Evolutionary conservation across 2,113 vertebrate genomes (phyloP), one percentile per base, ranked within the genome.

Genomic region (Maccullochella peelii): DNA sequence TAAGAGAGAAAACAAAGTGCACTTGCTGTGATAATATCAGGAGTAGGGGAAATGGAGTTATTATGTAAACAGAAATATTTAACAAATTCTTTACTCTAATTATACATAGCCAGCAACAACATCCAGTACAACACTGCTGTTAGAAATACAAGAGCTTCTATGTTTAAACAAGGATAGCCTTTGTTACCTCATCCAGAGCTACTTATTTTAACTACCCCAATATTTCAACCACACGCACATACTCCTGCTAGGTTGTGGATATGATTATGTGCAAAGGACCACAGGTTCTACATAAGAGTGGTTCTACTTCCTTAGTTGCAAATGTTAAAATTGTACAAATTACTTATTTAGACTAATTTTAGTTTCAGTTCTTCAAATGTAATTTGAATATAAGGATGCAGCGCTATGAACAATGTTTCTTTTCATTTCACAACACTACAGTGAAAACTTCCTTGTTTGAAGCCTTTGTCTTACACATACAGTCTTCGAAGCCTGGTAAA

Each of bases 11-110:
- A 68, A 57, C 30, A 68, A 58, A 50, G 10, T 38, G 65, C 69
- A 54, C 55, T 79, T 47, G 36, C 89, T 90, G 73, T 79, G 77
- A 88, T 83, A 78, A 86, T 86, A 65, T 78, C 52, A 78, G 58
- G 63, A 61, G 18, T 55, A 52, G 50, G 21, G 65, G 63, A 70
- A 81, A 36, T 23, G n/a, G 44, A 59, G 52, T 57, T 86, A 81
- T 75, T 81, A 79, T 70, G 30, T n/a, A 67, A 72, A 76, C 74
- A 79, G 40, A 57, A 76, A 62, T 52, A 25, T 82, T 79, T 40
- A 66, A 49, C 81, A 59, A 61, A 66, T 68, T 27, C 9, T 67
- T 84, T 79, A 54, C 69, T 44, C 57, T 80, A 83, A 81, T 86
- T 80, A 68, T 66, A 63, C 36, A 52, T 15, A 15, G 18, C 69